These are phyloP conservation scores for Listrodromus nycthemerus DNA, from an alignment of 2,888 invertebrate genomes.

Conservation along the genomic window DNA sequence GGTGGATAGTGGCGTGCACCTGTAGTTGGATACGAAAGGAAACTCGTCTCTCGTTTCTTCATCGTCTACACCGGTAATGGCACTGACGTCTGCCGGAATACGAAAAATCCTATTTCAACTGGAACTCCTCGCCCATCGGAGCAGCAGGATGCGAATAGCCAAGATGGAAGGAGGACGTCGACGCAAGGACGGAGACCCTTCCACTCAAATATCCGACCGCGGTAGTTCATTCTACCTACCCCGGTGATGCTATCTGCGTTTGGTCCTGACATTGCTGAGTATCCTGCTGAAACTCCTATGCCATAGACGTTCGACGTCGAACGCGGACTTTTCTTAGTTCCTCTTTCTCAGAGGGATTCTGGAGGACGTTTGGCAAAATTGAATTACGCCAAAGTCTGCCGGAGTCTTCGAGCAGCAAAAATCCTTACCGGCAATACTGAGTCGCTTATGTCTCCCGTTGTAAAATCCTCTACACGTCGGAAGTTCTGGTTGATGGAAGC, in stretches of 20 bases:
- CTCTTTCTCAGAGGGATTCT: slow-evolving; percentile 23
- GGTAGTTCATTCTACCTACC: slow-evolving; percentile 43
- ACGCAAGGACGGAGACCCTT: slow-evolving; percentile 47
- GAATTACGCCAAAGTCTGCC: slow-evolving; percentile 46
- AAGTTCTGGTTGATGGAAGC: neutral
- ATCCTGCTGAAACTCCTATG: slow-evolving; percentile 39
- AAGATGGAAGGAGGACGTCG: slow-evolving; percentile 54
- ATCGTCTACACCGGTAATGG: slow-evolving; percentile 78
- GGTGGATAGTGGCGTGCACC: slow-evolving; percentile 55
- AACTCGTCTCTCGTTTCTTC: slow-evolving; percentile 69
- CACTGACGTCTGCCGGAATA: slow-evolving; percentile 83
- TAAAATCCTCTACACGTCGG: slow-evolving; percentile 1
- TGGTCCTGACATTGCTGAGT: slow-evolving; percentile 34
- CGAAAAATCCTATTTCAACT: slow-evolving; percentile 82
- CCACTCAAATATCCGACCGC: slow-evolving; percentile 54
- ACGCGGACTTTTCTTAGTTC: slow-evolving; percentile 31
- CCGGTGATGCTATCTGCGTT: slow-evolving; percentile 44
- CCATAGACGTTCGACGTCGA: slow-evolving; percentile 53
- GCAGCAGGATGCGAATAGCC: slow-evolving; percentile 61
- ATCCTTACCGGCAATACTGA: slow-evolving; percentile 21
- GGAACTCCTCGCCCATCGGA: slow-evolving; percentile 45
- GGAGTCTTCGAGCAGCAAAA: slow-evolving; percentile 20
- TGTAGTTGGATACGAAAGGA: slow-evolving; percentile 62
- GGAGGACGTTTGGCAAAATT: slow-evolving; percentile 43
- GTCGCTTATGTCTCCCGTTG: slow-evolving; percentile 41